These are phyloP conservation scores for Amitus sp. DNA, from an alignment of 2,888 invertebrate genomes.

Conservation along the genomic window DNA sequence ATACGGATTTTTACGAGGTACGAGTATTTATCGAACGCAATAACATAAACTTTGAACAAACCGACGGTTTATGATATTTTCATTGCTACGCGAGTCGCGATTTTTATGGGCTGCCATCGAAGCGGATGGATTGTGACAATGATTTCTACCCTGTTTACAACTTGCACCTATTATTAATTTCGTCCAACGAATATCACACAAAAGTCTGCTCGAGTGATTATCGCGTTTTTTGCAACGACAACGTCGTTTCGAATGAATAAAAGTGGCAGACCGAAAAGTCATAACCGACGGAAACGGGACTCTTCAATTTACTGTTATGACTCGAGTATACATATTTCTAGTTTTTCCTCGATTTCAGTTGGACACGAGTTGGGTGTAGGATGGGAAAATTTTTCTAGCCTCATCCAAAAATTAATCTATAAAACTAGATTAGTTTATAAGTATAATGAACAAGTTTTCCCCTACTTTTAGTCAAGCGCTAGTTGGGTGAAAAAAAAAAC, in stretches of 20 bases:
- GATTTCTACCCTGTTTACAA: conserved; percentile 16
- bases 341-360: too few relatives aligned
- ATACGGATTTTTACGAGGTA: too few relatives aligned
- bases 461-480: too few relatives aligned
- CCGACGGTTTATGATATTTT: conserved; percentile 19
- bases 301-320: conserved; percentile 18
- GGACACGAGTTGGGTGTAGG: too few relatives aligned
- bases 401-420: too few relatives aligned
- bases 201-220: conserved; percentile 30
- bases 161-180: conserved; percentile 17
- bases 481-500: too few relatives aligned
- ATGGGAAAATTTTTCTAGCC: too few relatives aligned
- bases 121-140: conserved; percentile 5
- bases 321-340: too few relatives aligned
- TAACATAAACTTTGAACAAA: conserved; percentile 14
- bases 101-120: conserved; percentile 14
- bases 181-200: conserved; percentile 17
- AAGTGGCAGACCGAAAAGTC: conserved; percentile 32
- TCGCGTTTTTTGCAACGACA: too few relatives aligned
- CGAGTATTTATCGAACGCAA: background rate
- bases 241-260: too few relatives aligned
- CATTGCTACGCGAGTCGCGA: conserved; percentile 11
- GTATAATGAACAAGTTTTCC: too few relatives aligned
- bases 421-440: too few relatives aligned
- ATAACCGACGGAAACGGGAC: conserved; percentile 22